Conservation (phyloP, 1,140 invertebrate species). For the Brachionus plicatilis region DNA sequence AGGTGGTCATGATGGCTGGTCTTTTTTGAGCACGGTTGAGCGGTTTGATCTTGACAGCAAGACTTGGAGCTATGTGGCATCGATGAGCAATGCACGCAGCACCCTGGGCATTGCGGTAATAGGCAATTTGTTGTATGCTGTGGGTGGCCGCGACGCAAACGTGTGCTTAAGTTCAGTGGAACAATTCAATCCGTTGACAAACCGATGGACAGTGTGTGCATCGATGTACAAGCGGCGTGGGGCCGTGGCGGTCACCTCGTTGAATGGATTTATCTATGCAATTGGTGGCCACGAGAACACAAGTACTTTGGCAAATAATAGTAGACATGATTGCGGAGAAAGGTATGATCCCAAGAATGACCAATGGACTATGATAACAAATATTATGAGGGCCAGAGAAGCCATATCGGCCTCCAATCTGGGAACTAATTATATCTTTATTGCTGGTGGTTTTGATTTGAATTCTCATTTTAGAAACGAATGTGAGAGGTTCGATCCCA, state of each 20-base stretch:
- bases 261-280: conserved; percentile 43
- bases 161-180: conserved; percentile 74
- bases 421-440: conserved; percentile 50
- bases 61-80: conserved; percentile 78
- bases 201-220: conserved; percentile 73
- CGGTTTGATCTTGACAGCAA: conserved; percentile 77
- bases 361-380: conserved; percentile 55
- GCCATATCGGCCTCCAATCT: conserved; percentile 54
- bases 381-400: conserved; percentile 52
- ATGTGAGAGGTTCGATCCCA: conserved; percentile 54
- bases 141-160: conserved; percentile 83
- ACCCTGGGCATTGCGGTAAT: conserved; percentile 7
- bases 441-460: conserved; percentile 55
- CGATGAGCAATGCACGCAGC: conserved; percentile 74
- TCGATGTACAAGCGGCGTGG: conserved; percentile 68
- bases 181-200: conserved; percentile 77
- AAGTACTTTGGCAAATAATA: conserved; percentile 50
- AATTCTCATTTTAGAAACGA: conserved; percentile 53
- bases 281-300: conserved; percentile 48
- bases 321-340: conserved; percentile 59
- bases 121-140: conserved; percentile 77
- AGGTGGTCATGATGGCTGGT: conserved; percentile 77
- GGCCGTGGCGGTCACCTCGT: conserved; percentile 40
- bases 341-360: conserved; percentile 56
- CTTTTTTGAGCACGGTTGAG: conserved; percentile 63